Conservation (phyloP, 2,113 vertebrate genomes). For the Todiramphus saurophagus region DNA sequence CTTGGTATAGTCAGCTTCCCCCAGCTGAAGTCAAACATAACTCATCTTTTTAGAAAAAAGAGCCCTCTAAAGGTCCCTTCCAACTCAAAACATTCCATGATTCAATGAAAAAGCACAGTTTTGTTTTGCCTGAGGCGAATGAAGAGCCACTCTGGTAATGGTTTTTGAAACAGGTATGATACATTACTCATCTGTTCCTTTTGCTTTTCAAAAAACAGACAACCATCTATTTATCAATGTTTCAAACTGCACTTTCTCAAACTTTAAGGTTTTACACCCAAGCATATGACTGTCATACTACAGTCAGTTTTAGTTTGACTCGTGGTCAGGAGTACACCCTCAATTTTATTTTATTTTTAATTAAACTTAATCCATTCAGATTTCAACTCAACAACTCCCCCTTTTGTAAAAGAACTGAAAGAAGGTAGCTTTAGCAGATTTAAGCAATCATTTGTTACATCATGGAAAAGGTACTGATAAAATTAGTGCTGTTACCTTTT, state of each 20-base stretch:
- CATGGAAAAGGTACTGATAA: neutral
- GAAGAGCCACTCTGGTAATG: neutral
- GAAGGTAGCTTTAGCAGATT: neutral
- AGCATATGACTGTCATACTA: neutral
- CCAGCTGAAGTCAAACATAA: neutral
- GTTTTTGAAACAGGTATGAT: neutral
- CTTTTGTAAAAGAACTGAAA: neutral
- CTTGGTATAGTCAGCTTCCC: neutral
- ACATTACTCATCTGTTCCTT: neutral
- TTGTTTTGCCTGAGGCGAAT: neutral
- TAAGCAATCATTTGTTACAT: neutral
- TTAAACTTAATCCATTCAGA: neutral
- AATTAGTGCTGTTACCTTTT: slow-evolving; percentile 6
- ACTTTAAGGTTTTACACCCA: neutral
- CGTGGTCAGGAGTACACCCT: neutral
- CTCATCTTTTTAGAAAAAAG: neutral
- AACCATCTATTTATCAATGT: neutral
- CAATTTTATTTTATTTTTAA: neutral
- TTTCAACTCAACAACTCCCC: neutral
- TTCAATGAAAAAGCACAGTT: neutral
- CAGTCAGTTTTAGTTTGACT: neutral
- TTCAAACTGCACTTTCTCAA: neutral
- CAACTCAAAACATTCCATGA: neutral
- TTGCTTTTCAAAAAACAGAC: neutral
- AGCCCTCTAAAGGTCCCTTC: neutral